Conservation (phyloP, 2,888 invertebrate genomes). For the Netelia melanura region DNA sequence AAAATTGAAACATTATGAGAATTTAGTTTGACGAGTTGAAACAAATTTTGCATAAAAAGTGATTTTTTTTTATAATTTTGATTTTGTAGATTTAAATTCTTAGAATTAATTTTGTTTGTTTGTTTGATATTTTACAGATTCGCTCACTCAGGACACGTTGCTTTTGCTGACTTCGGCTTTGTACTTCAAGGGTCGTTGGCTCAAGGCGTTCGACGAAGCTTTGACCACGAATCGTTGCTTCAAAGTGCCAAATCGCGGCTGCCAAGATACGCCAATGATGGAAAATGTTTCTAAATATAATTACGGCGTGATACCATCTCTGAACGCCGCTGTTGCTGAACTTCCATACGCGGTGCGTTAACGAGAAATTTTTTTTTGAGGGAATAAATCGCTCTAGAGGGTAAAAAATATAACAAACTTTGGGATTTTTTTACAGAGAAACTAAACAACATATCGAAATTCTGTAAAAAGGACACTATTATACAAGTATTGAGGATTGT, state of each 20-base stretch:
- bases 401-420: too few species aligned
- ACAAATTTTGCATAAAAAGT: too few species aligned
- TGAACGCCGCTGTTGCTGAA: conserved; percentile 90
- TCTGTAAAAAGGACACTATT: too few species aligned
- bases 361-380: neutral
- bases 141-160: conserved; percentile 83
- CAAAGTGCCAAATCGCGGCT: conserved; percentile 87
- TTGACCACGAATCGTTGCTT: conserved; percentile 87
- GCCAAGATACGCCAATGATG: conserved; percentile 89
- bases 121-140: neutral
- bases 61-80: neutral
- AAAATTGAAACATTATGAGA: too few species aligned
- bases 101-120: neutral
- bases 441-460: too few species aligned
- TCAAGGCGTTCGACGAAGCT: conserved; percentile 87
- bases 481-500: too few species aligned
- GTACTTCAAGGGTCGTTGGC: conserved; percentile 93
- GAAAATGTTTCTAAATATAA: conserved; percentile 87
- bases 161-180: conserved; percentile 91
- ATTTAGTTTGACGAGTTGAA: too few species aligned
- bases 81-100: neutral
- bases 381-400: too few species aligned
- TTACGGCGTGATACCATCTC: conserved; percentile 87
- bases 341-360: conserved; percentile 90
- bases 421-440: too few species aligned